Base-by-base conservation (phyloP, 2,113 vertebrate species). In the Periophthalmodon schlosseri region DNA sequence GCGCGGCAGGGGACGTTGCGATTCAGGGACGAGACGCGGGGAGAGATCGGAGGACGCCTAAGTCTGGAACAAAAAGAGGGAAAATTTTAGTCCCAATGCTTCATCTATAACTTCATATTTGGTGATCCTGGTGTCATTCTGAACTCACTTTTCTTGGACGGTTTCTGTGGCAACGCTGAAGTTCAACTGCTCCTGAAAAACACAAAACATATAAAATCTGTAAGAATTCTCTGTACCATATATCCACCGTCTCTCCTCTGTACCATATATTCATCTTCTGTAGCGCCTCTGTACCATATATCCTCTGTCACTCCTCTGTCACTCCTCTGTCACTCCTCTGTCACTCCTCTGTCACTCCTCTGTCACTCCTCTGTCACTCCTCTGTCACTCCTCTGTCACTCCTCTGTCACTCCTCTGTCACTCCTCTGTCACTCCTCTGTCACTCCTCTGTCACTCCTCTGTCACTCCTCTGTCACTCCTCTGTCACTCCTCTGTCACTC, bases 81-180 rank as follows among this genome's bases (percentile, higher is more conserved):
- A 14, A 15, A 66, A 16, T 4, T 28, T 28, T 28, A 28, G 28
- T 28, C 1, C 28, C 28, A 28, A 28, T 28, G 28, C 28, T 28
- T 28, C 28, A 28, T 28, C 28, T 28, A 28, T 33, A 11, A 34
- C 21, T 63, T 13, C 18, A 58, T 21, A 3, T 9, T 46, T 46
- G 3, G 7, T 46, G 44, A 5, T 46, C 1, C 11, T 46, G 44
- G 39, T 44, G 9, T 5, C 9, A 9, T 44, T 44, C 4, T 8
- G 21, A n/a, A 14, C 61, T 82, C 24, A 84, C 91, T 90, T 84
- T 90, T 91, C 58, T 23, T 46, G 77, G 84, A 54, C 79, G 83
- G 15, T 11, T 24, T 80, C 65, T 15, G 78, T 60, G 28, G 68
- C 16, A 49, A 73, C 61, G 44, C 15, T 36, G 21, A 70, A 36